Conservation (phyloP, 2,113 vertebrate species). For the Sterna hirundo region DNA sequence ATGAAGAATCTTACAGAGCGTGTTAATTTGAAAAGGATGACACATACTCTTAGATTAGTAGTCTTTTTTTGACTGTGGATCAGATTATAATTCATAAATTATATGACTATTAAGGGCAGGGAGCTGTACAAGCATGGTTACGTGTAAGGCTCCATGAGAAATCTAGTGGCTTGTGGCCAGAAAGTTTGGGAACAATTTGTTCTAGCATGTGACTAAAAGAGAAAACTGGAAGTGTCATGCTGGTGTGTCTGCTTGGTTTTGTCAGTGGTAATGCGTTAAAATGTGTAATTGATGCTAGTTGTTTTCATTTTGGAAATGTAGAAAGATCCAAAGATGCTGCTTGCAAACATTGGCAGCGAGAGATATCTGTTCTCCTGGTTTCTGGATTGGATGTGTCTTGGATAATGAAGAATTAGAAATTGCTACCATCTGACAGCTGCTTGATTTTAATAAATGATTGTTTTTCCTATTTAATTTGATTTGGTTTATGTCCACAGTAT, state of each 20-base stretch:
- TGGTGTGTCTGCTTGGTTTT: not conserved
- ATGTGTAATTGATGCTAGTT: not conserved
- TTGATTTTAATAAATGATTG: constrained; percentile 40
- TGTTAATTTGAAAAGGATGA: not conserved
- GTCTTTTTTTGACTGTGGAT: not conserved
- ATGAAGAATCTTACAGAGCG: not conserved
- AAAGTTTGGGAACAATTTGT: not conserved
- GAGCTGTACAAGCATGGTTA: not conserved
- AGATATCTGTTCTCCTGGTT: not conserved
- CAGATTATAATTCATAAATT: not conserved
- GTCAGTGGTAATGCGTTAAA: not conserved
- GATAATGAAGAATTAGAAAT: constrained; percentile 11
- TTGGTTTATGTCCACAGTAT: constrained; percentile 25
- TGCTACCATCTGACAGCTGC: constrained; percentile 29
- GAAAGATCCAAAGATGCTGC: not conserved
- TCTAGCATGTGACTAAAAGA: not conserved
- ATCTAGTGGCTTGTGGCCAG: not conserved
- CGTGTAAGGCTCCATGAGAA: not conserved
- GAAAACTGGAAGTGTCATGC: not conserved
- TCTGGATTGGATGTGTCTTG: not conserved
- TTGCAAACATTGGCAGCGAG: not conserved
- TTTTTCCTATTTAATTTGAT: constrained; percentile 21
- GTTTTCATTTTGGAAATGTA: not conserved
- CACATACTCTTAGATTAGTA: not conserved
- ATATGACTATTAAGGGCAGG: not conserved